phyloP scores from a whole-genome alignment of 2,797 vertebrate species.

The Fistularia commersonii region DNA sequence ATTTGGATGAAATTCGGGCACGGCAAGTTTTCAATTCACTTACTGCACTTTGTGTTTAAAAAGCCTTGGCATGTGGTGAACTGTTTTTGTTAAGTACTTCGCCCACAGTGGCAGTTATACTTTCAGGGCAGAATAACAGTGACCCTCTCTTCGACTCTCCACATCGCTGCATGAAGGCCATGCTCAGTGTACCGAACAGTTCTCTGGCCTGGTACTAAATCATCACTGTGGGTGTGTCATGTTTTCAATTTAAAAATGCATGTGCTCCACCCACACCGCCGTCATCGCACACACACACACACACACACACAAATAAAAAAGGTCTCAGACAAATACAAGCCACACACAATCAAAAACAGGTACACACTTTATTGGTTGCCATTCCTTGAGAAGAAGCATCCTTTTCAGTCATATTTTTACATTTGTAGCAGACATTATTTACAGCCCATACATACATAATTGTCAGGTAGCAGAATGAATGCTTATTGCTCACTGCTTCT shows the following conservation, averaged over 20 bases:
- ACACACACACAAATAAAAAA: slow-evolving; percentile 2
- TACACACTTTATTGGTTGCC: slow-evolving; percentile 24
- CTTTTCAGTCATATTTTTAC: slow-evolving; percentile 63
- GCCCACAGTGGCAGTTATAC: slow-evolving; percentile 27
- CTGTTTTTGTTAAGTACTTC: slow-evolving; percentile 25
- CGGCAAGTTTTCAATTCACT: too few species aligned
- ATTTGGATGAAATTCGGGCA: too few species aligned
- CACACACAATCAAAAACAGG: slow-evolving; percentile 17
- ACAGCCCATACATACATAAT: slow-evolving; percentile 58
- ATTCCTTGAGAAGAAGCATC: slow-evolving; percentile 50
- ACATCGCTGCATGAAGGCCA: slow-evolving; percentile 43
- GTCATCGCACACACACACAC: slow-evolving; percentile 23
- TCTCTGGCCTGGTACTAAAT: slow-evolving; percentile 48
- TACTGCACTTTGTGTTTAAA: too few species aligned
- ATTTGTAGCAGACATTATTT: slow-evolving; percentile 58
- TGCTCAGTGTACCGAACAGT: slow-evolving; percentile 38
- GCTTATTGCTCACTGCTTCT: slow-evolving; percentile 58
- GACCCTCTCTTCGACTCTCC: slow-evolving; percentile 30
- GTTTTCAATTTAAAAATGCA: slow-evolving; percentile 77
- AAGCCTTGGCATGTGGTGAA: neutral
- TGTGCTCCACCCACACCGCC: slow-evolving; percentile 54
- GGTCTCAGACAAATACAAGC: too few species aligned
- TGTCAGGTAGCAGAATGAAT: slow-evolving; percentile 66
- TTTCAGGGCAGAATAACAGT: neutral
- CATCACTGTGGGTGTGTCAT: slow-evolving; percentile 60